Evolutionary conservation across 64 coral and sea anemone species (phyloP).

Genomic region (Porites australiensis): DNA sequence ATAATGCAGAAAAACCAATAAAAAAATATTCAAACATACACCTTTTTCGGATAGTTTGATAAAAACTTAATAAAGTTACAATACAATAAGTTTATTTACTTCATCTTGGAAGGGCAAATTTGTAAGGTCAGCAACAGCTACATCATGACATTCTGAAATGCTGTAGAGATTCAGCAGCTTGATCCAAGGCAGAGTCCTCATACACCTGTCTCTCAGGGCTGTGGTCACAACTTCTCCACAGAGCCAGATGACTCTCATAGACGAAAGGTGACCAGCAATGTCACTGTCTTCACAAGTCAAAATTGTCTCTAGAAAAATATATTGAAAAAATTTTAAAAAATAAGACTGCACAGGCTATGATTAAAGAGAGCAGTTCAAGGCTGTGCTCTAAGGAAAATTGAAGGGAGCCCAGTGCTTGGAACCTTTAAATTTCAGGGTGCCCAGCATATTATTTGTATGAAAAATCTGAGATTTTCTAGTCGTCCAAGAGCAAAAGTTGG

Average conservation of each 20-base stretch:
- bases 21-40: no score
- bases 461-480: no score
- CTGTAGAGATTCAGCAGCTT: constrained; percentile 89
- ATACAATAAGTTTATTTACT: constrained; percentile 30
- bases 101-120: constrained; percentile 86
- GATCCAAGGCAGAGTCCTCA: constrained; percentile 72
- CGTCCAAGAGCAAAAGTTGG: no score
- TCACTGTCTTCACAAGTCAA: constrained; percentile 85
- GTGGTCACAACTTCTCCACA: constrained; percentile 94
- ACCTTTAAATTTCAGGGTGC: no score
- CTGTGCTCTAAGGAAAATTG: no score
- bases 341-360: no score
- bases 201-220: constrained; percentile 81
- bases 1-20: no score
- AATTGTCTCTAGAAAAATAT: constrained; percentile 67
- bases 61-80: no score
- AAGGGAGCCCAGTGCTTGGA: no score
- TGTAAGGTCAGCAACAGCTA: constrained; percentile 72
- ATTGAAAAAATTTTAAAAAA: not conserved
- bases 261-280: constrained; percentile 52
- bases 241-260: constrained; percentile 72
- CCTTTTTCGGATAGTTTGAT: no score
- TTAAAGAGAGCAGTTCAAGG: no score
- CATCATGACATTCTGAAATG: constrained; percentile 91
- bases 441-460: no score